Percentiles rank a stretch among this genome's conserved stretches.
These are phyloP conservation scores for Tachyglossus aculeatus DNA, from an alignment of 2,797 vertebrate genomes.

Conservation along the genomic window DNA sequence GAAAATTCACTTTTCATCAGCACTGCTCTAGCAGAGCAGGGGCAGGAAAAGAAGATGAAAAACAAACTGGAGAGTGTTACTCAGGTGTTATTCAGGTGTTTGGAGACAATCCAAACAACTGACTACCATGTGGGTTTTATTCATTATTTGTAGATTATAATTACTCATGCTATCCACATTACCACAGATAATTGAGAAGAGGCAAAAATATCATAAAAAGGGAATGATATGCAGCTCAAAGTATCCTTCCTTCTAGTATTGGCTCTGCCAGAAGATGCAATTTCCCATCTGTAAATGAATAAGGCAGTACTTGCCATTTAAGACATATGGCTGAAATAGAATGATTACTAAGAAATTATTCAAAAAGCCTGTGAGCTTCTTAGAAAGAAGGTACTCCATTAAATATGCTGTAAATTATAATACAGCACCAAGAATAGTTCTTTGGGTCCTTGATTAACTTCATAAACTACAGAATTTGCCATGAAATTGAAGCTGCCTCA, in stretches of 20 bases:
- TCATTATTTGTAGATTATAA: background rate
- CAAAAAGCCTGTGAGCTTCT: background rate
- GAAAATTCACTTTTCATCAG: background rate
- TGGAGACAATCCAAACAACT: background rate
- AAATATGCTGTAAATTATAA: background rate
- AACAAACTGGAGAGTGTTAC: too few species aligned
- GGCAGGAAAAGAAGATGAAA: too few species aligned
- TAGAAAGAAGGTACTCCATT: background rate
- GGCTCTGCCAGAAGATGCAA: background rate
- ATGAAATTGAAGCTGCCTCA: background rate
- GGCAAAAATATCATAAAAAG: background rate
- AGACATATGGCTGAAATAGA: background rate
- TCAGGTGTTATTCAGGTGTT: background rate
- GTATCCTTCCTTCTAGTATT: background rate
- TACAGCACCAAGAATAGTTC: too few species aligned
- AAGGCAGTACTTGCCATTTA: background rate
- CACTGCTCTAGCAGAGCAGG: too few species aligned
- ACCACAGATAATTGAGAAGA: background rate
- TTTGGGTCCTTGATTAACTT: background rate
- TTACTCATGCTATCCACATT: background rate
- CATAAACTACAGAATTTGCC: background rate
- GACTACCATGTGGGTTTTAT: background rate
- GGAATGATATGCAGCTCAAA: background rate
- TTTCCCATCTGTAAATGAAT: background rate
- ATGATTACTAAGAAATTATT: background rate